Conservation (phyloP, 2,113 vertebrate genomes). For the rat (Rattus norvegicus) region GRCr8 NC_086027.1:53353001-53353500, state of each 20-base stretch:
- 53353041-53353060: neutral
- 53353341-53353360: neutral
- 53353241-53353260: neutral
- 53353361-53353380: neutral
- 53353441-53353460: accelerated
- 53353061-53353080: accelerated
- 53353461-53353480: neutral
- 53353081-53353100: neutral
- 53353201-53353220: neutral
- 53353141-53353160: neutral
- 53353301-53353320: neutral
- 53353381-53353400: neutral
- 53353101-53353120: neutral
- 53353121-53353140: neutral
- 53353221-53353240: neutral
- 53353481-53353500: neutral
- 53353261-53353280: neutral
- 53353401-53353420: no score
- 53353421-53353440: neutral
- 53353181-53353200: neutral
- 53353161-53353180: neutral
- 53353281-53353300: neutral
- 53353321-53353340: neutral
- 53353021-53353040: neutral
- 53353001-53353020: neutral